Evolutionary conservation across 2,113 vertebrate species (phyloP).

Genomic region (Tachysurus fulvidraco): DNA sequence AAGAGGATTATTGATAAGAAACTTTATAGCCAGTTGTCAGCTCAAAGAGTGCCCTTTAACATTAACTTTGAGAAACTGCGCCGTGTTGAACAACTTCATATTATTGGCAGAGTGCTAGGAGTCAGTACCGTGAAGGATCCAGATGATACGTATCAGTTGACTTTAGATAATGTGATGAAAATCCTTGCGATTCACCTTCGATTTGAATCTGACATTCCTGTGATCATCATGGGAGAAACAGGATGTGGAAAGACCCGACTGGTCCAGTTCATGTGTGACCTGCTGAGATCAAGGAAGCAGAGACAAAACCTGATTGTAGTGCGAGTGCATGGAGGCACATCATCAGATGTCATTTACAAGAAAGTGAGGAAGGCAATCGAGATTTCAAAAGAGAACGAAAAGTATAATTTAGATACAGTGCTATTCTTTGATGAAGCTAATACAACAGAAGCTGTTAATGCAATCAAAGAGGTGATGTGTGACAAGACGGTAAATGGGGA

Average conservation of each 20-base stretch:
- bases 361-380: conserved; percentile 69
- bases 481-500: conserved; percentile 71
- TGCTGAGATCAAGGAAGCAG: conserved; percentile 50
- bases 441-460: conserved; percentile 78
- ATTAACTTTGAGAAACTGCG: conserved; percentile 70
- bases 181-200: conserved; percentile 82
- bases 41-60: conserved; percentile 78
- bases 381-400: conserved; percentile 63
- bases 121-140: conserved; percentile 69
- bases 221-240: conserved; percentile 84
- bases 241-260: conserved; percentile 84
- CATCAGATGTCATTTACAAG: conserved; percentile 67
- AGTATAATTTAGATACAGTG: conserved; percentile 70
- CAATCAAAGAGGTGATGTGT: conserved; percentile 82
- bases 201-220: conserved; percentile 80
- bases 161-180: conserved; percentile 79
- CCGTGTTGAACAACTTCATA: conserved; percentile 69
- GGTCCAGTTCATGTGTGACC: conserved; percentile 76
- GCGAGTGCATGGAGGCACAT: conserved; percentile 81
- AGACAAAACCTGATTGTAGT: conserved; percentile 76
- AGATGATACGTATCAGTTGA: conserved; percentile 79
- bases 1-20: conserved; percentile 61
- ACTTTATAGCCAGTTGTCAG: conserved; percentile 61
- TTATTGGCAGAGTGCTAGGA: conserved; percentile 74
- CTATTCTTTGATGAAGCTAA: conserved; percentile 85